Evolutionary conservation across 2,113 vertebrate species (phyloP), one percentile per base, ranked within the genome.

Genomic region (Sorex fumeus): DNA sequence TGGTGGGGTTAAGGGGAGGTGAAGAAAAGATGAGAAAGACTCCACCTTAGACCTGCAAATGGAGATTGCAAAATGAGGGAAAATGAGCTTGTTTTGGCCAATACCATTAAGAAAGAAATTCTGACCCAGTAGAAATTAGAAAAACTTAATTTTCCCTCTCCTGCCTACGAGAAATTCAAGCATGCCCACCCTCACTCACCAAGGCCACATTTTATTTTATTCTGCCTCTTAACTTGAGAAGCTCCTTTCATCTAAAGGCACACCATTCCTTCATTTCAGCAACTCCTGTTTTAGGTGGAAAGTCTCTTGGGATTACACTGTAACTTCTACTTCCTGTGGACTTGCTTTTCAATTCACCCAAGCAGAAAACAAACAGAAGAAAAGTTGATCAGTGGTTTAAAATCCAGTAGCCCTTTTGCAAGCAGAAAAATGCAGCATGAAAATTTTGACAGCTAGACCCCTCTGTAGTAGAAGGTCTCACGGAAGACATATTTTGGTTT

Each of bases 61-160:
- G 30, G 72, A 74, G 34, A 84, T 2, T 12, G 25, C 34, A 19
- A 72, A 83, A 66, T 45, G 76, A 87, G 64, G 86, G 86, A 15
- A 45, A 25, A 23, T 40, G 70, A 10, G 32, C 23, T 53, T 15
- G 30, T 67, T 83, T 77, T 69, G 69, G 57, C 15, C 16, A 69
- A 47, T 32, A 72, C 89, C 82, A 84, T 76, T 28, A 87, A 90
- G n/a, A 77, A 84, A 66, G 40, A 69, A 75, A 82, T 64, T 36
- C 19, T 64, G 32, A 34, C 5, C 28, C 90, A 66, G 28, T 21
- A 82, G 32, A 7, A 50, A 32, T 53, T 32, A 69, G 57, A 32
- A 75, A 95, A 32, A 13, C 43, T 67, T 40, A 60, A 72, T 83
- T 34, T 18, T 4, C 13, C 5, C 25, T 69, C 1, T 91, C 19